Base-by-base conservation (phyloP, 2,888 invertebrate genomes). In the Andrena flavipes region DNA sequence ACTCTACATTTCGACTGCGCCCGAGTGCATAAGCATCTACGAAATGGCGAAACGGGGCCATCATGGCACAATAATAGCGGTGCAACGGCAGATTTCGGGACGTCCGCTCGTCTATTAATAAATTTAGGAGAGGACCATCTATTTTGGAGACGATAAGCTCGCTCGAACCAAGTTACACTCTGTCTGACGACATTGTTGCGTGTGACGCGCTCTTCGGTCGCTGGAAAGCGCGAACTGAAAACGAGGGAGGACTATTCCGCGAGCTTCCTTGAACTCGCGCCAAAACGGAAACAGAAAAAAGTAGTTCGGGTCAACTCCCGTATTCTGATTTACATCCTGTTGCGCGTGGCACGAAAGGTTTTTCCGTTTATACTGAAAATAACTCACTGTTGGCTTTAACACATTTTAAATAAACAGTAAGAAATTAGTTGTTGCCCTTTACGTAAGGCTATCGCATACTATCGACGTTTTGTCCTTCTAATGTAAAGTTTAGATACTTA, bases 71-170 rank as follows among this genome's bases (percentile, higher is more conserved):
- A 91, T 91, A 92, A 91, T 91, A 90, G 90, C 88, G 77, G 85
- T 87, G 89, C 89, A 90, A 86, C 87, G 84, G 85, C 79, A 85
- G 82, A 84, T 84, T 42, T 88, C 87, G 86, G 90, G 89, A 89
- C 90, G 90, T 89, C 88, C 86, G 87, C 88, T 88, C 78, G 79
- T 81, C 91, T 92, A 92, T 92, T 92, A 91, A 92, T 92, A 92
- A 88, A 84, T 87, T 81, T 77, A 85, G 79, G 87, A 89, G 85
- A 88, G 84, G 90, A 86, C 85, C 84, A 81, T 89, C 91, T 92
- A 91, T 92, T 92, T 92, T 77, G 84, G 90, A 88, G 87, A 87
- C 87, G 88, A 91, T 87, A 90, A 85, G 76, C 84, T 75, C 69
- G 76, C 73, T 64, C 70, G 65, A 59, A 54, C 68, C 23, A 69